phyloP scores from a whole-genome alignment of 2,113 vertebrate genomes.

The Scopus umbretta region DNA sequence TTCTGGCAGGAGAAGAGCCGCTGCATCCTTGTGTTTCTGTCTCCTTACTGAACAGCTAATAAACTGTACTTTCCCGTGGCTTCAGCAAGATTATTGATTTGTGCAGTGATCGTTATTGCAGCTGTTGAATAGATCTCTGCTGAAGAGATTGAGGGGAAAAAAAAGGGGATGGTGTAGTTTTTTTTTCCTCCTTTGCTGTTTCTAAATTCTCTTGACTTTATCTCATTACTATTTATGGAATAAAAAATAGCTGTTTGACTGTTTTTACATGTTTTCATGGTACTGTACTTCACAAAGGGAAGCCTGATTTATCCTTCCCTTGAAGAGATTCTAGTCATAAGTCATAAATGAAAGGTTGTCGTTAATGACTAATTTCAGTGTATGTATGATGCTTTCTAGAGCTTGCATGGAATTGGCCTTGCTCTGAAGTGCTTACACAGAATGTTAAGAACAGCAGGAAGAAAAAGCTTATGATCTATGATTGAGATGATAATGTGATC shows the following conservation, averaged over 20 bases:
- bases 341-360: neutral
- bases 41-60: neutral
- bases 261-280: neutral
- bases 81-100: neutral
- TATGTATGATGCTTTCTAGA: neutral
- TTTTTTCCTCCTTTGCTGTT: neutral
- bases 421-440: neutral
- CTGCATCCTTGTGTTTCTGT: neutral
- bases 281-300: neutral
- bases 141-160: neutral
- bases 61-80: neutral
- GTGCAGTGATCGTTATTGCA: neutral
- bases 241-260: neutral
- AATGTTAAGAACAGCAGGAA: neutral
- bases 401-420: neutral
- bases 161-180: too few relatives aligned
- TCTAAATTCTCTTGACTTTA: neutral
- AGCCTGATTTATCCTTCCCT: neutral
- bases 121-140: neutral
- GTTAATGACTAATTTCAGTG: neutral
- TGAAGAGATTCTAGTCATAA: neutral
- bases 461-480: neutral
- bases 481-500: neutral
- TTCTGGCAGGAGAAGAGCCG: neutral
- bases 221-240: neutral